A percentile compares a stretch with the other conserved stretches of the same genome.
phyloP scores from a whole-genome alignment of 2,113 vertebrate species.

The Aviceda subcristata region DNA sequence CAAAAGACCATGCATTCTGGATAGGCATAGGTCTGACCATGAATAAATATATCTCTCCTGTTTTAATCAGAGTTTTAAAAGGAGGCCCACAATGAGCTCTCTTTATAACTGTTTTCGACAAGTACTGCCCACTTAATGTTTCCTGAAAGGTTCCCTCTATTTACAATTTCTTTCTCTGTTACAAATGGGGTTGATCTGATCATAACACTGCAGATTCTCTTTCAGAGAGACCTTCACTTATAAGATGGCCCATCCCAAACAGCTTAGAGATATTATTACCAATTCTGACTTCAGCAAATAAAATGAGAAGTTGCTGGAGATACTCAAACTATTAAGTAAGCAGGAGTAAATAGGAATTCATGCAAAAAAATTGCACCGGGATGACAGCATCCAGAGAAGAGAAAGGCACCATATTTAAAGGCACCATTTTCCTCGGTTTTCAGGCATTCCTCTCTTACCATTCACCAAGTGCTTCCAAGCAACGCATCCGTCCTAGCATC shows the following conservation, averaged over 20 bases:
- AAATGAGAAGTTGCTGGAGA: background rate
- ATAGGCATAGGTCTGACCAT: background rate
- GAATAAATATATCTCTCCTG: background rate
- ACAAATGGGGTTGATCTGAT: background rate
- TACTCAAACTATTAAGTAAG: background rate
- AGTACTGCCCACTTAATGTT: background rate
- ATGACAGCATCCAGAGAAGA: background rate
- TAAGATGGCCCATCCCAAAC: background rate
- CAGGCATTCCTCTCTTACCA: conserved; percentile 77
- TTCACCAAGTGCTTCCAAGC: conserved; percentile 95
- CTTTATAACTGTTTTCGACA: background rate
- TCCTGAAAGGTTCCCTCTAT: background rate
- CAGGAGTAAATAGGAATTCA: background rate
- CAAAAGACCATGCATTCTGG: background rate
- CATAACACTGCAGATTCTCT: background rate
- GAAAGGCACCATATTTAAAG: background rate
- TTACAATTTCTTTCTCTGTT: background rate
- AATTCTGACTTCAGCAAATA: background rate
- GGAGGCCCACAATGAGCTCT: background rate
- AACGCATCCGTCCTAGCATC: conserved; percentile 96
- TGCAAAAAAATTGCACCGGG: background rate
- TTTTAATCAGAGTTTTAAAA: background rate
- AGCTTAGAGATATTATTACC: background rate
- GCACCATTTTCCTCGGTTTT: background rate
- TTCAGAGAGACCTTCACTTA: background rate